Evolutionary conservation across 2,113 vertebrate genomes (phyloP).

Genomic region (Indicator maculatus): DNA sequence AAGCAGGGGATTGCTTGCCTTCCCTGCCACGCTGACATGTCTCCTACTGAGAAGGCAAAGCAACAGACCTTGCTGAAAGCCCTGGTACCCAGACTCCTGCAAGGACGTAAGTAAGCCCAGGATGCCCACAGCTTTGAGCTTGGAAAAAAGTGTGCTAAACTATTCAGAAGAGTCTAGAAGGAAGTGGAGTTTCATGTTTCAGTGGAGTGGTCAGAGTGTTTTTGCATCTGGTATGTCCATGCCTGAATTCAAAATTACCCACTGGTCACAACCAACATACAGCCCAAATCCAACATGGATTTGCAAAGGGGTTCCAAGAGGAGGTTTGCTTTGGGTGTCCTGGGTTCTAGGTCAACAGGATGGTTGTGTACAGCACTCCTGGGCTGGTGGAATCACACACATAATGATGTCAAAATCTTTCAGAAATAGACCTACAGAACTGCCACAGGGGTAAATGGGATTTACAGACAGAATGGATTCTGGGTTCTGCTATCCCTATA

Average conservation of each 20-base stretch:
- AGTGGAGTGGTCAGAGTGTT: background rate
- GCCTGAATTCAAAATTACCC: background rate
- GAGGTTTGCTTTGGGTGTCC: background rate
- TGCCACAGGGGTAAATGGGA: fast-evolving
- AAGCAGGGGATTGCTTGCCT: background rate
- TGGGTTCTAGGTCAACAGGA: background rate
- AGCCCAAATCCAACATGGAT: background rate
- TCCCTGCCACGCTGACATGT: background rate
- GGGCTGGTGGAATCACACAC: fast-evolving
- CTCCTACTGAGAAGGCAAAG: background rate
- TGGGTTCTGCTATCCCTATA: background rate
- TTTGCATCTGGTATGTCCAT: fast-evolving
- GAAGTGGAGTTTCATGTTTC: background rate
- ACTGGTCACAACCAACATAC: background rate
- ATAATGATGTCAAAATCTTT: background rate
- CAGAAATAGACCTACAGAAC: background rate
- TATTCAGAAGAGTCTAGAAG: background rate
- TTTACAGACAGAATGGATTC: background rate
- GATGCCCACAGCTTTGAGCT: background rate
- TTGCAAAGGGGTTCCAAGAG: background rate
- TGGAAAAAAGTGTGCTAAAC: background rate
- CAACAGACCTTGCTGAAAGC: background rate
- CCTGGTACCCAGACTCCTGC: fast-evolving
- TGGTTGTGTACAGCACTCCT: background rate
- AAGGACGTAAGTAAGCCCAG: background rate